Evolutionary conservation across 1,140 invertebrate species (phyloP), one percentile per base, ranked within the genome.

Genomic region (Caenorhabditis remanei): DNA sequence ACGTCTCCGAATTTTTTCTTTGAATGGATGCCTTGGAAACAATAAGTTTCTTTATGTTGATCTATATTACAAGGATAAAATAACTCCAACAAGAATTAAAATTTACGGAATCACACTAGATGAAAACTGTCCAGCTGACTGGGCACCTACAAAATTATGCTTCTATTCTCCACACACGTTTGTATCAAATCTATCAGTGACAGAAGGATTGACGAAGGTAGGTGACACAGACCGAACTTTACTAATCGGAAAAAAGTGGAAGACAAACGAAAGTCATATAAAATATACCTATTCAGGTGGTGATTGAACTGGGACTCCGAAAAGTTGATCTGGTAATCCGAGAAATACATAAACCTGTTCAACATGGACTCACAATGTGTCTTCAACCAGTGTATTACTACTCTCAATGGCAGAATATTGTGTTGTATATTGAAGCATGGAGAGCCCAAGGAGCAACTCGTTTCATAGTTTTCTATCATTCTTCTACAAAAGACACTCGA

Each of bases 361-460:
- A 43, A 46, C 16, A 43, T n/a, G 65, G 65, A 19, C 43, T 71
- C 11, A 71, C 65, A 46, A n/a, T 71, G 11, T 71, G 65, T 21
- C 2, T 71, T 4, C 65, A 71, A 48, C 65, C 65, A 43, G 41
- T 71, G 1, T 71, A 71, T 19, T 71, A 71, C 65, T 71, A 46
- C 8, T n/a, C 65, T 19, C 65, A 71, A 71, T 71, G 65, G 65
- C 65, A 71, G 41, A 71, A 71, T 71, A 21, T 46, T 7, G 40
- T 71, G 46, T 14, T 71, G 41, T 71, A 71, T 46, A 71, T 71
- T 46, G 65, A 71, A 21, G 65, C 65, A 48, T 71, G 65, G 65
- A 71, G 65, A 71, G 65, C 65, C 19, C 65, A 71, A 43, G 65
- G 65, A 71, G 65, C 65, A 14, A 71, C 65, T 71, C 65, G 65